Percentiles rank a stretch among this genome's conserved stretches.
Evolutionary conservation across 1,140 invertebrate genomes (phyloP).

Genomic region (Acyrthosiphon pisum): DNA sequence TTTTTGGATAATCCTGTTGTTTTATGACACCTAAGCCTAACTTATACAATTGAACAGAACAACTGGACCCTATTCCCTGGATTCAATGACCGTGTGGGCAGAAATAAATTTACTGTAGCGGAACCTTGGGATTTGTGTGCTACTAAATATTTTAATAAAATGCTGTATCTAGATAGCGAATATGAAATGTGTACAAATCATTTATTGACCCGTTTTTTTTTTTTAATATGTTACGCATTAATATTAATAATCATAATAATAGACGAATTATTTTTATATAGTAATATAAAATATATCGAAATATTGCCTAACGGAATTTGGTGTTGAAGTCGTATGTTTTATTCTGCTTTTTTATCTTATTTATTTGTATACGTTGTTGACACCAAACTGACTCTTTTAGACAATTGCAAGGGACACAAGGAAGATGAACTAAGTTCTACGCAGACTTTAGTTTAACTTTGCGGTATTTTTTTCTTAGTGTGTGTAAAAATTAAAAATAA

Average conservation of each 20-base stretch:
- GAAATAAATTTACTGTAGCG: conserved; percentile 57
- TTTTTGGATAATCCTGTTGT: not conserved
- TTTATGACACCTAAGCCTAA: not conserved
- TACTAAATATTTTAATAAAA: conserved; percentile 40
- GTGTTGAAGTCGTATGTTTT: conserved; percentile 54
- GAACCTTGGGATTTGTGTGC: conserved; percentile 54
- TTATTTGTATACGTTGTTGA: conserved; percentile 21
- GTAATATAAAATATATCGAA: conserved; percentile 52
- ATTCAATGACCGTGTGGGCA: conserved; percentile 8
- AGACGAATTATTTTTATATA: conserved; percentile 48
- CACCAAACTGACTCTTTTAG: not conserved
- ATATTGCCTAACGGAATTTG: conserved; percentile 46
- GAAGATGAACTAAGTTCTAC: not conserved
- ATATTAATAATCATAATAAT: conserved; percentile 48
- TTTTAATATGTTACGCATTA: conserved; percentile 46
- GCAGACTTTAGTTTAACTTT: not conserved
- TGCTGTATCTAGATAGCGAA: conserved; percentile 46
- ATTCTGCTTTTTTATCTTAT: conserved; percentile 35
- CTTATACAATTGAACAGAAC: conserved; percentile 38
- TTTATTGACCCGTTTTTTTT: conserved; percentile 7
- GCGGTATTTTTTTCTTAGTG: not conserved
- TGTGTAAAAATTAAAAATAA: not conserved
- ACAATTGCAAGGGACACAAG: not conserved
- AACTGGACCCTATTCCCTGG: not conserved
- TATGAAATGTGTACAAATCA: conserved; percentile 48